These are phyloP conservation scores for Tetrapedia diversipes DNA, from an alignment of 2,888 invertebrate species.

Conservation along the genomic window DNA sequence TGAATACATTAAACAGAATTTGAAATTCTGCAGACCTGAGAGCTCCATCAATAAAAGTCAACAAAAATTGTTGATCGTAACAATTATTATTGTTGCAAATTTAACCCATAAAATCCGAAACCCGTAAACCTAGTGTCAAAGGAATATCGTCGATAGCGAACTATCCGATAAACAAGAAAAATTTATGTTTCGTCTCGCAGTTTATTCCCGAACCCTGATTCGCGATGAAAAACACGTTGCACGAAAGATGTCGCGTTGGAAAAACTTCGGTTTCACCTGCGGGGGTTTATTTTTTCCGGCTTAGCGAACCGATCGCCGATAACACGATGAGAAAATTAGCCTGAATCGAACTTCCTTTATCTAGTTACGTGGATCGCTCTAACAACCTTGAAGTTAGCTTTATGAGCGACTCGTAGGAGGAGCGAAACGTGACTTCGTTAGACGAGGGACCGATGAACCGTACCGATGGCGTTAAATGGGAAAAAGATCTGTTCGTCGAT, in stretches of 20 bases:
- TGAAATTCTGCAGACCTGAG: no score
- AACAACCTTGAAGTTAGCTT: not conserved
- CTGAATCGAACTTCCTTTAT: slow-evolving; percentile 18
- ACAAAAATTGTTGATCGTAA: no score
- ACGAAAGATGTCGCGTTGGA: not conserved
- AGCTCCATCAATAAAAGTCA: no score
- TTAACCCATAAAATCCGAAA: no score
- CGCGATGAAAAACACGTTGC: not conserved
- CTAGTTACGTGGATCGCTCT: slow-evolving; percentile 14
- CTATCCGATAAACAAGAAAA: not conserved
- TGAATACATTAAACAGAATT: no score
- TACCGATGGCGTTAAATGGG: not conserved
- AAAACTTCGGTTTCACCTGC: not conserved
- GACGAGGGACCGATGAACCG: not conserved
- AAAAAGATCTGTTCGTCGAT: slow-evolving; percentile 9
- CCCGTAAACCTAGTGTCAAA: no score
- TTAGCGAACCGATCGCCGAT: not conserved
- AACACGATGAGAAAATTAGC: slow-evolving; percentile 21
- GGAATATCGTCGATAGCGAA: not conserved
- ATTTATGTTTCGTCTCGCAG: not conserved
- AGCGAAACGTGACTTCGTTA: slow-evolving; percentile 6
- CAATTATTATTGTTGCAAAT: no score
- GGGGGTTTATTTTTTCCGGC: not conserved
- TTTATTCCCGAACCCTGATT: not conserved
- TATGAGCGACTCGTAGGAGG: not conserved